A percentile compares a stretch with the other conserved stretches of the same genome.
phyloP scores from a whole-genome alignment of 2,113 vertebrate species.

The Naja naja region DNA sequence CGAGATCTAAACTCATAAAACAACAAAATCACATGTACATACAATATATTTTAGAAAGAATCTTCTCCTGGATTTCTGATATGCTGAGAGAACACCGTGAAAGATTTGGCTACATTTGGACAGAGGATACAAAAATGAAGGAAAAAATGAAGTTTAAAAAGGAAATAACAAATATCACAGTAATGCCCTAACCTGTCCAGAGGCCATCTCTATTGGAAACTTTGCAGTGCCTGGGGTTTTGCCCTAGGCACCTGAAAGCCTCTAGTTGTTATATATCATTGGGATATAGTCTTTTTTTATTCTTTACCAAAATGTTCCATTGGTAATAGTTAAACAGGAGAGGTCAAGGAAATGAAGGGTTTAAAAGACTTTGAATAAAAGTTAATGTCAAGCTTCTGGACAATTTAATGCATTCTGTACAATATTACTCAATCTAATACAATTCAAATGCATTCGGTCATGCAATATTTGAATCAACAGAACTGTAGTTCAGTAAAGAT shows the following conservation, averaged over 20 bases:
- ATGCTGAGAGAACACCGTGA: neutral
- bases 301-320: conserved; percentile 46
- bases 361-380: conserved; percentile 47
- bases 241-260: conserved; percentile 40
- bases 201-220: conserved; percentile 17
- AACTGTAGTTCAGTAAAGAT: neutral
- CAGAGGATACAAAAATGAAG: neutral
- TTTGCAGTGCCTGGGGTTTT: conserved; percentile 46
- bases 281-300: conserved; percentile 29
- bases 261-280: conserved; percentile 37
- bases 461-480: neutral
- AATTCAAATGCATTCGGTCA: neutral
- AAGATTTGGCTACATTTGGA: neutral
- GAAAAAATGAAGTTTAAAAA: conserved; percentile 5
- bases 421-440: neutral
- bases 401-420: conserved; percentile 22
- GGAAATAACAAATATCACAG: neutral
- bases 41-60: neutral
- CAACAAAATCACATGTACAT: neutral
- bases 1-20: neutral
- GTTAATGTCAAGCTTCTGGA: conserved; percentile 4
- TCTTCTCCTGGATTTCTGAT: neutral
- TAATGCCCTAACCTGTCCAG: conserved; percentile 31
- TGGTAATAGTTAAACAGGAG: conserved; percentile 33
- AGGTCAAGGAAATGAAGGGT: conserved; percentile 33